phyloP scores from a whole-genome alignment of 2,797 vertebrate species.

The Lepidocolaptes lacrymiger region DNA sequence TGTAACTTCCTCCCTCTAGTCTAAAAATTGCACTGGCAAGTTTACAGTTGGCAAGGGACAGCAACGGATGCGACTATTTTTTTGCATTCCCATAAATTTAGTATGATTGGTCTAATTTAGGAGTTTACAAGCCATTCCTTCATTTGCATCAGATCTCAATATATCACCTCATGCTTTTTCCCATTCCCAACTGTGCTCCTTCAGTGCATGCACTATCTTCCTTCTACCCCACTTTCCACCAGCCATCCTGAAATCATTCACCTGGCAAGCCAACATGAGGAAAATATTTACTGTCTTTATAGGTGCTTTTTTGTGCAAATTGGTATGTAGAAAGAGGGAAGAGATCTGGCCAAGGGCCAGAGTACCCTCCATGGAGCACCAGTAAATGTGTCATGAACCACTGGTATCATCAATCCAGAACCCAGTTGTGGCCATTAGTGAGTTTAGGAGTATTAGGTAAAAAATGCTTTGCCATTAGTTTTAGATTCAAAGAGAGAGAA shows the following conservation, averaged over 20 bases:
- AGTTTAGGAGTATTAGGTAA: background rate
- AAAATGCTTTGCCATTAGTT: background rate
- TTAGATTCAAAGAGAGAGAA: background rate
- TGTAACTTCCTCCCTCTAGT: background rate
- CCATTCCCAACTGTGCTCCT: background rate
- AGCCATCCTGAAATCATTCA: background rate
- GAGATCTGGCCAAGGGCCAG: background rate
- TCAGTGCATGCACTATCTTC: background rate
- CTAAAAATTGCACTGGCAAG: constrained; percentile 36
- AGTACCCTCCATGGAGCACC: rapidly evolving
- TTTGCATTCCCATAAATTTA: constrained; percentile 16
- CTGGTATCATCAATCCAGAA: background rate
- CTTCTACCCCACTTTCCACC: background rate
- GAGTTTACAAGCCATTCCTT: constrained; percentile 5
- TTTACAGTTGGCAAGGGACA: constrained; percentile 5
- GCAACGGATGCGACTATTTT: background rate
- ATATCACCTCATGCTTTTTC: background rate
- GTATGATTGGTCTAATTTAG: background rate
- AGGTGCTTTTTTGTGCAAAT: background rate
- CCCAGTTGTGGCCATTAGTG: background rate
- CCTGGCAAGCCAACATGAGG: background rate
- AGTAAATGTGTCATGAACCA: background rate
- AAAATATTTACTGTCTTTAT: constrained; percentile 19
- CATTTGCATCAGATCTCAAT: background rate
- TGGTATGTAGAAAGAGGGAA: background rate